Conservation (phyloP, 2,113 vertebrate genomes). For the Hippocampus barbouri region DNA sequence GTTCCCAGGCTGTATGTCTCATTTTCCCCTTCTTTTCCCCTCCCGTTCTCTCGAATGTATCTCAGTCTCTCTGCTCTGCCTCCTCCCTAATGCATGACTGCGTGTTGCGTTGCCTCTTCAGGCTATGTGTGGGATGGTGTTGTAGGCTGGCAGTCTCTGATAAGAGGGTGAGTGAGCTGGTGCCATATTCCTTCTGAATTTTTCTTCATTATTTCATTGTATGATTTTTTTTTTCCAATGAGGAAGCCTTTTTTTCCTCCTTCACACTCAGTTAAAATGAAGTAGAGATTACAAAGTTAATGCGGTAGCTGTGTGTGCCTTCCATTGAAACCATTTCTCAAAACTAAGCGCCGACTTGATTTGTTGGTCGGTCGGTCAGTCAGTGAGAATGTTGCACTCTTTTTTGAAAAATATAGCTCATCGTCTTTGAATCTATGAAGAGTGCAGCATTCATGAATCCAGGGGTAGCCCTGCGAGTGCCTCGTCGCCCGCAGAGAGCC, state of each 20-base stretch:
- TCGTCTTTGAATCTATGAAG: background rate
- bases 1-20: slow-evolving; percentile 52
- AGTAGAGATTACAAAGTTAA: slow-evolving; percentile 7
- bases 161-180: slow-evolving; percentile 61
- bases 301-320: background rate
- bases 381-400: background rate
- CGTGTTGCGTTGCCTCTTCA: slow-evolving; percentile 61
- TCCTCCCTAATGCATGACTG: slow-evolving; percentile 46
- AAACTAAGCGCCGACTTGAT: background rate
- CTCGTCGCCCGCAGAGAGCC: background rate
- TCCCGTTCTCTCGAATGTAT: slow-evolving; percentile 41
- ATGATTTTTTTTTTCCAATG: slow-evolving; percentile 4
- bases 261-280: slow-evolving; percentile 17
- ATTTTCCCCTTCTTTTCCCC: slow-evolving; percentile 20
- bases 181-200: slow-evolving; percentile 53
- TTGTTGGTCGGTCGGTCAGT: no score
- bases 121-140: slow-evolving; percentile 67
- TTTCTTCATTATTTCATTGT: slow-evolving; percentile 23
- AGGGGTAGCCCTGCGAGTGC: no score
- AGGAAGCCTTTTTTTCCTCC: slow-evolving; percentile 16
- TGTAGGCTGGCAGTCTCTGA: slow-evolving; percentile 68
- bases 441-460: background rate
- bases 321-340: background rate
- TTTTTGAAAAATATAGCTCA: background rate
- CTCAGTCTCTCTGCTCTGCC: slow-evolving; percentile 27